Percentiles rank a stretch among this genome's conserved stretches.
phyloP scores from a whole-genome alignment of 2,113 vertebrate genomes.

The Zosterops lateralis region DNA sequence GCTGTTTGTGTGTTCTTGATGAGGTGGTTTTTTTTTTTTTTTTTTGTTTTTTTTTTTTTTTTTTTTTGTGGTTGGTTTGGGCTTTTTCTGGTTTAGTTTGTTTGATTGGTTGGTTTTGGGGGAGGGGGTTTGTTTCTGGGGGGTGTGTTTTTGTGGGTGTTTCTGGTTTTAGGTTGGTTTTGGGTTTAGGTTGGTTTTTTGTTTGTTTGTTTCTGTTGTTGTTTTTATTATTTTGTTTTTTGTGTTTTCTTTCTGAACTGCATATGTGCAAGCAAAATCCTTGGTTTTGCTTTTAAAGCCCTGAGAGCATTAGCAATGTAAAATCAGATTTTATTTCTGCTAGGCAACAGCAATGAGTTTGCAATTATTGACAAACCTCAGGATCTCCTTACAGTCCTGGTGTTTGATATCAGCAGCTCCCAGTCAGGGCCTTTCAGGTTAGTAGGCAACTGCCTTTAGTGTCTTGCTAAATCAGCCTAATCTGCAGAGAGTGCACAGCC shows the following conservation, averaged over 20 bases:
- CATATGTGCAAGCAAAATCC: neutral
- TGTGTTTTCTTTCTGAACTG: neutral
- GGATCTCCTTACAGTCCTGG: neutral
- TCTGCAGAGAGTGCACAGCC: neutral
- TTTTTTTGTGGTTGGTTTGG: too few relatives aligned
- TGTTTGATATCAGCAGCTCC: accelerated
- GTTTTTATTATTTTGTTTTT: neutral
- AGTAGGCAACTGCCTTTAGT: neutral
- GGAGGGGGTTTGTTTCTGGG: too few relatives aligned
- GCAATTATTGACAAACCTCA: neutral
- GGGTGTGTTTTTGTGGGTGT: too few relatives aligned
- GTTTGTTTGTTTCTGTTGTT: too few relatives aligned
- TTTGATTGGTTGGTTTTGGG: too few relatives aligned
- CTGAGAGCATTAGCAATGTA: neutral
- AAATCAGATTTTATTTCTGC: neutral
- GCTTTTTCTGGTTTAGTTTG: too few relatives aligned
- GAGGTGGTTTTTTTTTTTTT: too few relatives aligned
- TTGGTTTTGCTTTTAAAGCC: neutral
- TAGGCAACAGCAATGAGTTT: neutral
- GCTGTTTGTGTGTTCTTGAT: neutral
- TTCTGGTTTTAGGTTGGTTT: too few relatives aligned
- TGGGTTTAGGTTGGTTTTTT: too few relatives aligned
- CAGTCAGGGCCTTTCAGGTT: neutral
- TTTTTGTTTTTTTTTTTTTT: too few relatives aligned
- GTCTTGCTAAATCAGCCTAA: neutral